Evolutionary conservation across 2,797 vertebrate genomes (phyloP), one percentile per base, ranked within the genome.

Genomic region (Anolis apletophallus): DNA sequence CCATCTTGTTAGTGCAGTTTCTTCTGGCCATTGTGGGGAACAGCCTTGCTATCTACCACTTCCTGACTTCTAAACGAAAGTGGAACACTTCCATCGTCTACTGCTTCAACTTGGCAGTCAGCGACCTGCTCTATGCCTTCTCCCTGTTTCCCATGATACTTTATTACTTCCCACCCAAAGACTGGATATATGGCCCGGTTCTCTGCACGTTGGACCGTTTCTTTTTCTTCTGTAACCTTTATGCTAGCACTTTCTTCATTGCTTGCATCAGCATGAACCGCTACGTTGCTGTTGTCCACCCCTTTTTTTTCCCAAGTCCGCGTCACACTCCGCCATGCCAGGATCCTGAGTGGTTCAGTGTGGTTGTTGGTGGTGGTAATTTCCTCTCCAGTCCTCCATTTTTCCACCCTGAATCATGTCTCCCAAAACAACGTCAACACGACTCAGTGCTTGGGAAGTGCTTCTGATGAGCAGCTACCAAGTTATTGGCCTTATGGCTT

Each of bases 221-320:
- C 84, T 93, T 98, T 9, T 98, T 97, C 92, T 95, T 88, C 88
- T 97, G 95, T 90, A 98, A 98, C 95, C 89, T 98, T 19, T 98
- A 98, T 0, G 96, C 93, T 1, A 96, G 97, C 87, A 94, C 97
- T 83, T 94, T 97, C 88, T 97, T 98, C 90, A 92, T 98, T 93
- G 96, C 97, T 92, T 97, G 95, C 50, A 98, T 98, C 93, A 97
- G 97, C 59, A 93, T 98, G 21, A 97, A 97, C 93, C 94, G 97
- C n/a, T 98, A 97, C 4, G 55, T 98, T 55, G 97, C 94, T 40
- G 88, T 98, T 0, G 94, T 93, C 0, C 94, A 96, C 50, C 98
- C 98, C 0, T 97, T 98, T 87, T n/a, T 96, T 97, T 21, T 87
- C 95, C 1, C 96, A 85, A 0, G 95, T 94, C 0, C 61, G 93